These are phyloP conservation scores for Pycnomerus fuliginosus DNA, from an alignment of 2,888 invertebrate species.

Conservation along the genomic window DNA sequence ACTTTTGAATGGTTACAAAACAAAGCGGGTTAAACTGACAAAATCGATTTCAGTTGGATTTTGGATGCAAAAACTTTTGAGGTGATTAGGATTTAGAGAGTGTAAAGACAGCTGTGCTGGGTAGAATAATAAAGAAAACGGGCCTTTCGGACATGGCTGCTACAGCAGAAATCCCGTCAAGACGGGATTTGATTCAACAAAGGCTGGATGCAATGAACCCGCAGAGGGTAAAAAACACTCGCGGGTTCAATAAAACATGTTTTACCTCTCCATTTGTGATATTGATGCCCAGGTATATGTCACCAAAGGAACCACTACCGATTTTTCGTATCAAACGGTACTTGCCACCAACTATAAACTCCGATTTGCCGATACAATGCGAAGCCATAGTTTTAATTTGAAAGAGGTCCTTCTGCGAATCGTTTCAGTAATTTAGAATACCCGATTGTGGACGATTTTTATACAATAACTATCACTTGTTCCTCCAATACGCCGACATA, in stretches of 20 bases:
- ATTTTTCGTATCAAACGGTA: slow-evolving; percentile 96
- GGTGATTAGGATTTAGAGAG: too few relatives aligned
- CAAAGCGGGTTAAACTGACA: slow-evolving; percentile 23
- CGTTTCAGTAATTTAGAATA: slow-evolving; percentile 50
- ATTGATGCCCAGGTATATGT: slow-evolving; percentile 95
- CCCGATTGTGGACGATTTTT: slow-evolving; percentile 49
- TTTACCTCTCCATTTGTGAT: slow-evolving; percentile 85
- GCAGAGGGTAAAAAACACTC: too few relatives aligned
- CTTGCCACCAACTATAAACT: slow-evolving; percentile 87
- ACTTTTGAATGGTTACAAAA: slow-evolving; percentile 45
- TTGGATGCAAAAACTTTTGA: slow-evolving; percentile 6
- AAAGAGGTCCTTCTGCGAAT: slow-evolving; percentile 40
- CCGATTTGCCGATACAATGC: slow-evolving; percentile 56
- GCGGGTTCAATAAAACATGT: too few relatives aligned
- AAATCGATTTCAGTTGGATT: not conserved
- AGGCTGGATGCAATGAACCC: too few relatives aligned
- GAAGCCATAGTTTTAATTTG: slow-evolving; percentile 51
- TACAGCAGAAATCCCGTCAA: slow-evolving; percentile 30
- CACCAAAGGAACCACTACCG: slow-evolving; percentile 99
- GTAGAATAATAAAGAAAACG: not conserved
- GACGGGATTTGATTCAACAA: too few relatives aligned
- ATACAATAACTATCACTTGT: slow-evolving; percentile 54
- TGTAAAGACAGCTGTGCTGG: too few relatives aligned
- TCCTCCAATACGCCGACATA: slow-evolving; percentile 61
- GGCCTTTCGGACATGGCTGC: too few relatives aligned